Evolutionary conservation across 2,888 invertebrate genomes (phyloP), one percentile per base, ranked within the genome.

Genomic region (Noctua fimbriata): DNA sequence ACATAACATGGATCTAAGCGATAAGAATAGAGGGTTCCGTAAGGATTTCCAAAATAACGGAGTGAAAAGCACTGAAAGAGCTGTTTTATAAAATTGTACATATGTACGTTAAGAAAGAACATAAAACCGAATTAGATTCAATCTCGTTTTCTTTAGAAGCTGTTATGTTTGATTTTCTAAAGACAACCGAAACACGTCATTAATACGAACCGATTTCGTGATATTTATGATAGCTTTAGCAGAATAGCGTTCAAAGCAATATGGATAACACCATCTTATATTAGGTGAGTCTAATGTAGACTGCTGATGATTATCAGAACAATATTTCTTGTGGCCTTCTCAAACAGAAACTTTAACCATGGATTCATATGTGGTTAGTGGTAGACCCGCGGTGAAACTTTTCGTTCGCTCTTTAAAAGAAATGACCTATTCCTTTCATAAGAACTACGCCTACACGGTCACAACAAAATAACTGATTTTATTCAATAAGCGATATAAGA

Each of bases 151-250:
- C 21, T 41, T 76, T 21, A 65, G 41, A 28, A 49, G 1, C 12
- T n/a, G 41, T 21, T 58, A 36, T 2, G n/a, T 76, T 52, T 24
- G 18, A 55, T n/a, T 76, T 47, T 77, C n/a, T 32, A 21, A 16
- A 66, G 7, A 12, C 41, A 41, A 24, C 24, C 24, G 28, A 52
- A 24, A 41, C n/a, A n/a, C 21, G 16, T 47, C 24, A 36, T 14
- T 60, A 32, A 36, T 49, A 16, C 21, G 36, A 70, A 41, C 28
- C 16, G 16, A 28, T 76, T 63, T 76, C 24, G 12, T n/a, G 28
- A 75, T 76, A 63, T 75, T 41, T 49, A 41, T 52, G 52, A 52
- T 32, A 65, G 32, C n/a, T 66, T 41, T 65, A 76, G 5, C 44
- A 55, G 44, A 66, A 4, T 32, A 44, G 21, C 21, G 7, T n/a